These are phyloP conservation scores for Chymomyza caudatula DNA, from an alignment of 2,888 invertebrate species.

Conservation along the genomic window DNA sequence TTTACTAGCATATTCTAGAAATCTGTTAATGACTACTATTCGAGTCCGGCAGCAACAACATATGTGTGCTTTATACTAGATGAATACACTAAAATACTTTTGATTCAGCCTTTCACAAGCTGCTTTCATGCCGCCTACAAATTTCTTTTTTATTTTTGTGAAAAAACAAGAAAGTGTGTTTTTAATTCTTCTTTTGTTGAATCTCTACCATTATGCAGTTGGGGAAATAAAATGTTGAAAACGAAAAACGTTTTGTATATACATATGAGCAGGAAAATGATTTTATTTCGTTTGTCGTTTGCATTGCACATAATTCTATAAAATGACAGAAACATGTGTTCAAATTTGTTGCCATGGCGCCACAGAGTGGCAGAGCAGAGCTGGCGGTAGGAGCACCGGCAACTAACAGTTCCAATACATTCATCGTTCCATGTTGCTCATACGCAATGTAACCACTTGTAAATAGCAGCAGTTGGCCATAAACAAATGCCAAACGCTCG, in stretches of 20 bases:
- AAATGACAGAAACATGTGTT: conserved; percentile 73
- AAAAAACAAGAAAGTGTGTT: neutral
- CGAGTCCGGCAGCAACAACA: neutral
- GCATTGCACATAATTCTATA: conserved; percentile 65
- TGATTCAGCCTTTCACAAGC: neutral
- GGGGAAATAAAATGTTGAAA: conserved; percentile 32
- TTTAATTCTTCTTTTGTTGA: neutral
- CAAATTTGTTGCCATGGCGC: conserved; percentile 64
- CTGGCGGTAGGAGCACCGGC: neutral
- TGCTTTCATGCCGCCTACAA: neutral
- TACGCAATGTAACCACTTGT: neutral
- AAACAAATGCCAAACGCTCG: conserved; percentile 57
- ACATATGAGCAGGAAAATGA: conserved; percentile 41
- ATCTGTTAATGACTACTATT: neutral
- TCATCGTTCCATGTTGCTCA: neutral
- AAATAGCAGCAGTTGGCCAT: conserved; percentile 49
- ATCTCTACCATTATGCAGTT: conserved; percentile 26
- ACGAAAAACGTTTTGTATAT: conserved; percentile 6
- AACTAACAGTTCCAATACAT: neutral
- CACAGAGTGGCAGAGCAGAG: conserved; percentile 5
- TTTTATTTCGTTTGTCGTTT: conserved; percentile 66
- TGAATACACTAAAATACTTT: neutral
- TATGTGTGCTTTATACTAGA: neutral
- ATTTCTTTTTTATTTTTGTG: neutral
- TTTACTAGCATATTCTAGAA: neutral